Evolutionary conservation across 1,140 invertebrate genomes (phyloP), one percentile per base, ranked within the genome.

Genomic region (Eumaeus atala): DNA sequence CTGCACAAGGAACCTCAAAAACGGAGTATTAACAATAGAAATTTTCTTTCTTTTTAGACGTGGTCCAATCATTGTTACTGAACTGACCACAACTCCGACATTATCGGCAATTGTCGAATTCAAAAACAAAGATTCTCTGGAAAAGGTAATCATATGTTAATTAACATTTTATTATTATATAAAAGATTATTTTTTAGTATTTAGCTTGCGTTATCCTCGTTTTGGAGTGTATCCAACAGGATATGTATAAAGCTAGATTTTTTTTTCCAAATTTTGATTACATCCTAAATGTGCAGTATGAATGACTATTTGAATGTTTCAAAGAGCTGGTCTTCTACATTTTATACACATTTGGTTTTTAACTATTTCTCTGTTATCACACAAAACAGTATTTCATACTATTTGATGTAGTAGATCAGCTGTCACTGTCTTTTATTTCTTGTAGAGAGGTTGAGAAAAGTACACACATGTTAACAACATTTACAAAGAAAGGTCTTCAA

Each of bases 101-200:
- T 83, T 87, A 84, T 87, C 84, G 81, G 84, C 84, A 73, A 85
- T 85, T 78, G 82, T 87, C 78, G 82, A 85, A 84, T 87, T 84
- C 79, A 84, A 85, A 87, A 87, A 85, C 81, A 85, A 84, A 85
- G 84, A 87, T 68, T 80, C 74, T 72, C 70, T 85, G 81, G 81
- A 85, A 68, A 85, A 87, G 82, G 84, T 87, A 87, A 84, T 72
- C 73, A 83, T 73, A 77, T 72, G 68, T 76, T 84, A 81, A 77
- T 81, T 82, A 74, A 79, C 75, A 75, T 74, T 77, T 74, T 73
- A 63, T 72, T 64, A 68, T 69, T 72, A 65, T 28, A 28, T 71
- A 70, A 66, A 74, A 56, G 70, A 57, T 62, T 58, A 63, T 59
- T 63, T 56, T 60, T 73, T 44, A 44, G 40, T 44, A 44, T 44